Conservation (phyloP, 2,888 invertebrate genomes). For the Cinara cedri region DNA sequence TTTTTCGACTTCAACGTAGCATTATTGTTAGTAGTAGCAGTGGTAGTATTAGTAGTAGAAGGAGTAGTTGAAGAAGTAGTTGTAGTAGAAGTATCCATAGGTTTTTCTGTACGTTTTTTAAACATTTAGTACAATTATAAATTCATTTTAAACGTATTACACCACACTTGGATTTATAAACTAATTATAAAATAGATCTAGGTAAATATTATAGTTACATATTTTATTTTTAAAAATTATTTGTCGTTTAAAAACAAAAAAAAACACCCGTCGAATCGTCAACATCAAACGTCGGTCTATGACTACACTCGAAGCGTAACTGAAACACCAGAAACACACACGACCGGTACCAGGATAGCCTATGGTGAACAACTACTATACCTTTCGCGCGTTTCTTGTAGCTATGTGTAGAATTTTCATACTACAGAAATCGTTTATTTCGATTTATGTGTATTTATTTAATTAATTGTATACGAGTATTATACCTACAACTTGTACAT, state of each 20-base stretch:
- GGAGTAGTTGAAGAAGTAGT: conserved; percentile 1
- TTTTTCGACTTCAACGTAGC: conserved; percentile 35
- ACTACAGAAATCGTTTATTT: not conserved
- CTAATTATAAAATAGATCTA: too few species aligned
- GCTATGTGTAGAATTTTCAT: not conserved
- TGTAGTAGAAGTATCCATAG: conserved; percentile 26
- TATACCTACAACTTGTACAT: too few species aligned
- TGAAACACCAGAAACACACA: conserved; percentile 20
- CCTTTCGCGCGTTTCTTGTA: conserved; percentile 19
- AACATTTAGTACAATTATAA: not conserved
- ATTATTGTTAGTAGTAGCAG: not conserved
- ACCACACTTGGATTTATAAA: too few species aligned
- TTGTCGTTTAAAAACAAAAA: not conserved
- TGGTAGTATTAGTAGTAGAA: conserved; percentile 3
- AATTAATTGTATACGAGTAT: too few species aligned
- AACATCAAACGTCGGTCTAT: conserved; percentile 38
- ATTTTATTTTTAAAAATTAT: not conserved
- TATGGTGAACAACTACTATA: not conserved
- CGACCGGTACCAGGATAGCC: conserved; percentile 22
- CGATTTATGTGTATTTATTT: too few species aligned
- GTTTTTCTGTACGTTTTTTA: conserved; percentile 11
- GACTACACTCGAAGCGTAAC: conserved; percentile 49
- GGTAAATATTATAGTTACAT: too few species aligned
- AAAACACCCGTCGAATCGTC: not conserved
- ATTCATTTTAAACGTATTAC: not conserved